Evolutionary conservation across 1,140 invertebrate species (phyloP).

Genomic region (Mamestra configurata): DNA sequence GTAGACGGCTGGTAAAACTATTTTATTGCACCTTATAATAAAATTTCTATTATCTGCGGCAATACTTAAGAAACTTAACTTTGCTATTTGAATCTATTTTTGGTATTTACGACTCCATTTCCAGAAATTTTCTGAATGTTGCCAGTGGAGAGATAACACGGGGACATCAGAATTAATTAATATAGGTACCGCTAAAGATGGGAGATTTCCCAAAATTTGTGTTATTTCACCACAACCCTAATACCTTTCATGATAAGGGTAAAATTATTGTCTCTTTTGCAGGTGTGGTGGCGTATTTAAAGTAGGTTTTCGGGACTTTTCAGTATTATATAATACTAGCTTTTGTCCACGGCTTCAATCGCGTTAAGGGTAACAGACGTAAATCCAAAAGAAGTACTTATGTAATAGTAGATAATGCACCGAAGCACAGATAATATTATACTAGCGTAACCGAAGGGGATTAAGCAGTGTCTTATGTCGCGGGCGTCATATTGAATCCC

Average conservation of each 20-base stretch:
- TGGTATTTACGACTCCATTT: background rate
- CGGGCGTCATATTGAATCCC: too few species aligned
- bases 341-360: too few species aligned
- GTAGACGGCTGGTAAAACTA: background rate
- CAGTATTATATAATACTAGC: too few species aligned
- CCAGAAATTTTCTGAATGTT: background rate
- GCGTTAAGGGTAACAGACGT: too few species aligned
- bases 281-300: background rate
- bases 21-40: background rate
- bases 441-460: too few species aligned
- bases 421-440: too few species aligned
- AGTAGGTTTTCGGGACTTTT: background rate
- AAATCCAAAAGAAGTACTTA: too few species aligned
- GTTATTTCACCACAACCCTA: background rate
- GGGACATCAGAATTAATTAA: slow-evolving; percentile 1
- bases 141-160: background rate
- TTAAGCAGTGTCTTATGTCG: too few species aligned
- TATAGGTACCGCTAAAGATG: background rate
- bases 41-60: background rate
- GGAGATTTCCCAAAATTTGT: slow-evolving; percentile 8
- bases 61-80: background rate
- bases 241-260: slow-evolving; percentile 6
- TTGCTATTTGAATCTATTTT: background rate
- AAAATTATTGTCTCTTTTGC: background rate
- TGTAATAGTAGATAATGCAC: too few species aligned